Conservation (phyloP, 2,888 invertebrate genomes). For the Dasypolia templi region DNA sequence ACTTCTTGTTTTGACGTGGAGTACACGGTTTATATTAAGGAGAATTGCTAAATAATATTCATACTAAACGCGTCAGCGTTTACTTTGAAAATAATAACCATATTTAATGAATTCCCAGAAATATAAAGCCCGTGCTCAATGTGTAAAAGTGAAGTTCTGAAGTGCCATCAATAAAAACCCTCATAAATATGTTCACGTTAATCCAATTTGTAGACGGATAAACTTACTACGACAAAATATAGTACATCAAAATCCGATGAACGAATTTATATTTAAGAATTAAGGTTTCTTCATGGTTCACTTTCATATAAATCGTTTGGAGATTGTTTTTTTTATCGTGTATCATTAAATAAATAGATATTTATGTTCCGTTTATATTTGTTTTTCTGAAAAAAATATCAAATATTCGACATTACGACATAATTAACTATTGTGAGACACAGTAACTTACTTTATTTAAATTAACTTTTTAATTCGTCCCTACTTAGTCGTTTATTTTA, state of each 20-base stretch:
- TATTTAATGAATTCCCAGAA: neutral
- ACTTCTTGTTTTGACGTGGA: neutral
- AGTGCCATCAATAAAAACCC: conserved; percentile 42
- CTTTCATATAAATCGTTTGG: neutral
- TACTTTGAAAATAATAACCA: neutral
- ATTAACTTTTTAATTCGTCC: neutral
- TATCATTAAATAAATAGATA: neutral
- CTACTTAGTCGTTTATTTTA: neutral
- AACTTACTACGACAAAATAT: neutral
- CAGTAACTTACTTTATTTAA: neutral
- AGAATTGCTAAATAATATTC: neutral
- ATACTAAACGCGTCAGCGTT: neutral
- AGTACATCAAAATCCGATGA: conserved; percentile 12
- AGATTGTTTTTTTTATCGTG: neutral
- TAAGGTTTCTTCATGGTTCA: neutral
- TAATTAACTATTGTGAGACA: neutral
- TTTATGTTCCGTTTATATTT: neutral
- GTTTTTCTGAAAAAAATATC: neutral
- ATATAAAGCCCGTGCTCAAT: neutral
- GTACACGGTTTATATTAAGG: neutral
- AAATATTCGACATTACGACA: neutral
- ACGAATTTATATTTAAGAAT: conserved; percentile 26
- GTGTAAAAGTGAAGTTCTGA: neutral
- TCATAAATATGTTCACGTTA: conserved; percentile 37
- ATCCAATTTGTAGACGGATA: conserved; percentile 33